Evolutionary conservation across 2,797 vertebrate species (phyloP).

Genomic region (Myripristis jacobus): DNA sequence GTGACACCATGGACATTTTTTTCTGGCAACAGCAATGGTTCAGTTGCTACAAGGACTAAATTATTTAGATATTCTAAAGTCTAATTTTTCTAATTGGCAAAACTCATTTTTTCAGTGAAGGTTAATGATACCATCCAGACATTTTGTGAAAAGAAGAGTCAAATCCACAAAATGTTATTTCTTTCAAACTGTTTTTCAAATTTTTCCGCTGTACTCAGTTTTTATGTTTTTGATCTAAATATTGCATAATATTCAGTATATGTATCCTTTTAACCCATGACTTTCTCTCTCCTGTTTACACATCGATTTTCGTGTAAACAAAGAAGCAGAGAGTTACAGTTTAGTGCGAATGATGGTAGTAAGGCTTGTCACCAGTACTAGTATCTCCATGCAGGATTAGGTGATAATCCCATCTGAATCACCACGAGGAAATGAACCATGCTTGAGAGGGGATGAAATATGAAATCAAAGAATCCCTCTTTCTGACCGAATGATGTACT

Average conservation of each 20-base stretch:
- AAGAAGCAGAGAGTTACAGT: constrained; percentile 10
- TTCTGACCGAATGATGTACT: constrained; percentile 4
- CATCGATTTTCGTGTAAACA: constrained; percentile 32
- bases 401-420: constrained; percentile 44
- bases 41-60: too few relatives aligned
- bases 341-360: not conserved
- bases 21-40: not conserved
- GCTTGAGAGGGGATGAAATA: constrained; percentile 29
- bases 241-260: too few relatives aligned
- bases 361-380: not conserved
- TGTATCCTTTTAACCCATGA: too few relatives aligned
- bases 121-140: not conserved
- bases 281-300: constrained; percentile 8
- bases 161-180: not conserved
- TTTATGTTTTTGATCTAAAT: too few relatives aligned
- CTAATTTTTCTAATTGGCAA: not conserved
- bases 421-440: constrained; percentile 35
- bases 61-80: too few relatives aligned
- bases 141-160: not conserved
- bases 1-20: not conserved
- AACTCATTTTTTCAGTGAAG: not conserved
- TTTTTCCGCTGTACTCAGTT: not conserved
- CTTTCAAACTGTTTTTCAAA: not conserved
- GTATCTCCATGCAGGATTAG: constrained; percentile 36
- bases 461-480: constrained; percentile 35